Conservation (phyloP, 2,888 invertebrate species). For the Ariolimax columbianus region DNA sequence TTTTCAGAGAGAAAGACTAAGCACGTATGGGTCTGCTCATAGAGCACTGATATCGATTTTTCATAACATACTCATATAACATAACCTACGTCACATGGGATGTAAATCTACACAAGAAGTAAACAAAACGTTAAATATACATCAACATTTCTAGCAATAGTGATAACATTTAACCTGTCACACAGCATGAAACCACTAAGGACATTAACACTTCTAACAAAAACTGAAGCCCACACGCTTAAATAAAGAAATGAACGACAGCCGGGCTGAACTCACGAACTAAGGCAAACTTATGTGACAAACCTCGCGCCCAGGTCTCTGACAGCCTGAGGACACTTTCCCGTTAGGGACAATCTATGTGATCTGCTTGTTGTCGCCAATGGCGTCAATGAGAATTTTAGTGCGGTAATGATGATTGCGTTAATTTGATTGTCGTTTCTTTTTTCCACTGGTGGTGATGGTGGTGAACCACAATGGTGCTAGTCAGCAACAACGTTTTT, state of each 20-base stretch:
- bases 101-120: too few relatives aligned
- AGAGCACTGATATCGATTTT: too few relatives aligned
- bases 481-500: neutral
- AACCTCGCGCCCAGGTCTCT: neutral
- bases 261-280: neutral
- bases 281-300: neutral
- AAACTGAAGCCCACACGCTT: neutral
- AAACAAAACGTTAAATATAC: too few relatives aligned
- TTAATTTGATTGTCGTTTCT: neutral
- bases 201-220: neutral
- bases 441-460: neutral
- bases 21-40: too few relatives aligned
- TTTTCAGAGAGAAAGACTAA: too few relatives aligned
- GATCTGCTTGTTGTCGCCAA: neutral
- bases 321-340: neutral
- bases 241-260: neutral
- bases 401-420: neutral
- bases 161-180: neutral
- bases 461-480: neutral
- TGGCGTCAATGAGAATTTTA: neutral
- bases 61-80: too few relatives aligned
- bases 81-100: too few relatives aligned
- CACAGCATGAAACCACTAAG: too few relatives aligned
- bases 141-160: neutral
- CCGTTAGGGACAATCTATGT: neutral